Evolutionary conservation across 2,888 invertebrate genomes (phyloP).

Genomic region (Magallana nippona): DNA sequence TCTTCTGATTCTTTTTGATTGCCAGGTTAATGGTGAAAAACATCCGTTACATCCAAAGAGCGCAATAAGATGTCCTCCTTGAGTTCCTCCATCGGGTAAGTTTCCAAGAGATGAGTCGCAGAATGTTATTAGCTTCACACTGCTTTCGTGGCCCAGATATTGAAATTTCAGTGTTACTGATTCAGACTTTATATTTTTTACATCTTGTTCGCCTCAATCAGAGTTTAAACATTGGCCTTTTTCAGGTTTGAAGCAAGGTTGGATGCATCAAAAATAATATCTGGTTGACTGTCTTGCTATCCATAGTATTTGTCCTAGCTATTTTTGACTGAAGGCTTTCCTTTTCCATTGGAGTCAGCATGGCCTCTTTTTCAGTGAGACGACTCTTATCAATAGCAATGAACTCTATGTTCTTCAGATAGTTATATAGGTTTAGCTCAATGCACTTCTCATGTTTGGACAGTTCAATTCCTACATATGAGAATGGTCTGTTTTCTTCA

Average conservation of each 20-base stretch:
- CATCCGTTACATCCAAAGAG: slow-evolving; percentile 44
- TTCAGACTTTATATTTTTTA: slow-evolving; percentile 42
- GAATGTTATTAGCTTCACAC: too few species aligned
- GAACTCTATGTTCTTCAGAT: slow-evolving; percentile 33
- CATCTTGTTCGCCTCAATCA: too few species aligned
- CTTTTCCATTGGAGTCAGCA: too few species aligned
- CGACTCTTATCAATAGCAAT: not conserved
- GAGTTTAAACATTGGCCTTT: too few species aligned
- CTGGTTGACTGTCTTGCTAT: slow-evolving; percentile 51
- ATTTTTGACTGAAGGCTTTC: not conserved
- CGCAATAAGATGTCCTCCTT: slow-evolving; percentile 47
- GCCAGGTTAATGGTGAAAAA: slow-evolving; percentile 49
- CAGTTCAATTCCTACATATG: not conserved
- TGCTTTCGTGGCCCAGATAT: too few species aligned
- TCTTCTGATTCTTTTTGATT: slow-evolving; percentile 49
- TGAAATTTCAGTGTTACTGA: too few species aligned
- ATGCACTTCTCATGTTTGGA: not conserved
- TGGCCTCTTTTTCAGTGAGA: not conserved
- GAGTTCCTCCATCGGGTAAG: not conserved
- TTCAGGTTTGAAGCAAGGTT: slow-evolving; percentile 36
- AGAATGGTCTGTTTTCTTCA: too few species aligned
- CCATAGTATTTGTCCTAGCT: slow-evolving; percentile 48
- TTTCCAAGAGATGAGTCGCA: slow-evolving; percentile 56
- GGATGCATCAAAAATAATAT: slow-evolving; percentile 50
- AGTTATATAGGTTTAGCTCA: slow-evolving; percentile 35